Base-by-base conservation (phyloP, 64 coral and sea anemone species). In the Porites lutea region DNA sequence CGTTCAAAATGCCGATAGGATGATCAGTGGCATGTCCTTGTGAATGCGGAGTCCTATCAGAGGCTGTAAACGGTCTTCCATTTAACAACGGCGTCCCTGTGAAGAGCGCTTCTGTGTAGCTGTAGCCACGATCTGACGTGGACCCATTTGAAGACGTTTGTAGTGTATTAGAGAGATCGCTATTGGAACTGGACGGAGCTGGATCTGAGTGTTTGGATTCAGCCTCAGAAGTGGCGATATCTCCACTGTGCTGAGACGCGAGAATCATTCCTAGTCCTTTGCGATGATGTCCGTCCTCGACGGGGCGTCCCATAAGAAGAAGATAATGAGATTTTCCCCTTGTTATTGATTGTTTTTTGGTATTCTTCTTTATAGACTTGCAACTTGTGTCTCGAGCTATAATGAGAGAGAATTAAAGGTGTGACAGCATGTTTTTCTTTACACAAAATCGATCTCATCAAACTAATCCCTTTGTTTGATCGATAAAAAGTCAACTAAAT, bases 101-200 rank as follows among this genome's bases (percentile, higher is more conserved):
- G 46, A 84, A 84, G 13, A 84, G 63, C 16, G 81, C 81, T n/a
- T 84, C 81, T 19, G 81, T 84, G 63, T 84, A 84, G 63, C 81
- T 84, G 11, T 68, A 84, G 14, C 62, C 81, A 8, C 63, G 62
- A 67, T 84, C 46, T 20, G 81, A 84, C 52, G 81, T 61, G 45
- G 13, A 51, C 49, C 61, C 62, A 22, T 48, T 23, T 7, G 63
- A 69, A 84, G 63, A 84, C 13, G 18, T 51, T 69, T 69, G 62
- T 18, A 84, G 48, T 50, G 81, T 67, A 52, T 45, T 47, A 6
- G 62, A 15, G 11, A 68, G 44, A 52, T 68, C 81, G 22, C 14
- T 3, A 3, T 52, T 64, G 22, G 61, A 19, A 13, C 22, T 84
- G 27, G 27, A 37, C 27, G 27, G 27, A 37, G 27, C 27, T 51